A percentile compares a stretch with the other conserved stretches of the same genome.
Evolutionary conservation across 2,888 invertebrate genomes (phyloP).

Genomic region (Diaphora mendica): DNA sequence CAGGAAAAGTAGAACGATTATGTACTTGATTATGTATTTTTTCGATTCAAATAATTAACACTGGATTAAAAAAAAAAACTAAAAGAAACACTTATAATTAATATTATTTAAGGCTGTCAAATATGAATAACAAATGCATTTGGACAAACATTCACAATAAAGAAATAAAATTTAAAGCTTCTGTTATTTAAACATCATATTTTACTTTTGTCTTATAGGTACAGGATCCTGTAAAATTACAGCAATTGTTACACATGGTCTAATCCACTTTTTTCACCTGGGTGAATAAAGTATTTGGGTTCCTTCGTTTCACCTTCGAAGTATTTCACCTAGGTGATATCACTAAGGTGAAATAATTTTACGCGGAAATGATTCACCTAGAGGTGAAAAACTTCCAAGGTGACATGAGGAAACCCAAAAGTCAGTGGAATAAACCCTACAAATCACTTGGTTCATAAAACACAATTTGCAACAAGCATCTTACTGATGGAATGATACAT

Average conservation of each 20-base stretch:
- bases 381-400: too few species aligned
- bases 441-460: background rate
- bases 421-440: too few species aligned
- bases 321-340: too few species aligned
- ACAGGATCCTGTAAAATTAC: background rate
- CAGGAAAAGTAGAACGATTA: too few species aligned
- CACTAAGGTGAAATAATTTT: too few species aligned
- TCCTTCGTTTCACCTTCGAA: too few species aligned
- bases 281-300: too few species aligned
- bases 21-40: too few species aligned
- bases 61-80: background rate
- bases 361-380: too few species aligned
- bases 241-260: background rate
- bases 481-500: constrained; percentile 33
- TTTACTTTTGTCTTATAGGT: background rate
- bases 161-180: constrained; percentile 37
- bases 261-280: too few species aligned
- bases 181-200: constrained; percentile 21
- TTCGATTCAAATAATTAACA: background rate
- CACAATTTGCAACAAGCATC: constrained; percentile 5
- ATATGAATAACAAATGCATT: constrained; percentile 17
- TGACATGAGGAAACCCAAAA: too few species aligned
- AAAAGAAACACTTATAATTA: constrained; percentile 1
- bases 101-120: constrained; percentile 20
- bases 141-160: constrained; percentile 21